Conservation (phyloP, 2,888 invertebrate species). For the Frankliniella fusca region DNA sequence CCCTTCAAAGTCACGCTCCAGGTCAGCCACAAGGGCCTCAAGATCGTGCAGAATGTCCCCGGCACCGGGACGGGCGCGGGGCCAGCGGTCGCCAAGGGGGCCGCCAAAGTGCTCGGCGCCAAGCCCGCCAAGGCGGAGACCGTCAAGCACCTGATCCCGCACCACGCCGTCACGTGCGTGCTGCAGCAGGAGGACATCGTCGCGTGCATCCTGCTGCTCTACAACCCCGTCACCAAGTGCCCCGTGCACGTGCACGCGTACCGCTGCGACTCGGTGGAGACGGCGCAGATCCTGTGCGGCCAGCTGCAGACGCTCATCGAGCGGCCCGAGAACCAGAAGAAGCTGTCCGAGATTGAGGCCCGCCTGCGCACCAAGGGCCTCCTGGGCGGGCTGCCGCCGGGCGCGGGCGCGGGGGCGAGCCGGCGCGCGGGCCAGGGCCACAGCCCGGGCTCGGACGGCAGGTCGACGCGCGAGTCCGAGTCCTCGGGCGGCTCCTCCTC, state of each 20-base stretch:
- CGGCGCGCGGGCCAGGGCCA: slow-evolving; percentile 44
- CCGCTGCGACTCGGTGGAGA: slow-evolving; percentile 89
- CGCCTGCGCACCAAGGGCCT: slow-evolving; percentile 50
- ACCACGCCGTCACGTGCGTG: slow-evolving; percentile 87
- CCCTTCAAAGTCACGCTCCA: slow-evolving; percentile 88
- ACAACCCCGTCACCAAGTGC: slow-evolving; percentile 90
- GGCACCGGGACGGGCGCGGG: slow-evolving; percentile 36
- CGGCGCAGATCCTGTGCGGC: slow-evolving; percentile 79
- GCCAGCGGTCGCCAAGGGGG: slow-evolving; percentile 39
- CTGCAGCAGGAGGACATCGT: slow-evolving; percentile 89
- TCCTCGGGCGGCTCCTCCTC: slow-evolving; percentile 41
- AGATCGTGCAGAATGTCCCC: slow-evolving; percentile 80
- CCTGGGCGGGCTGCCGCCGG: slow-evolving; percentile 44
- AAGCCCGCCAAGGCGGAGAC: slow-evolving; percentile 57
- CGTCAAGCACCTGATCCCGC: slow-evolving; percentile 91
- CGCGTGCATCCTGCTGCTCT: slow-evolving; percentile 85
- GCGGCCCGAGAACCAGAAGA: slow-evolving; percentile 78
- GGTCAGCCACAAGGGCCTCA: slow-evolving; percentile 80
- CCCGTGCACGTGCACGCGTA: slow-evolving; percentile 94
- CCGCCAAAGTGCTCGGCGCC: slow-evolving; percentile 45
- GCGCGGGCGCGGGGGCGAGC: slow-evolving; percentile 38
- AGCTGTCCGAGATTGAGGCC: slow-evolving; percentile 75
- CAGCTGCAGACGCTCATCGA: slow-evolving; percentile 78
- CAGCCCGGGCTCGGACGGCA: slow-evolving; percentile 36
- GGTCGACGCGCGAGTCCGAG: slow-evolving; percentile 39